These are phyloP conservation scores for Orthosia gracilis DNA, from an alignment of 2,888 invertebrate species.

Conservation along the genomic window DNA sequence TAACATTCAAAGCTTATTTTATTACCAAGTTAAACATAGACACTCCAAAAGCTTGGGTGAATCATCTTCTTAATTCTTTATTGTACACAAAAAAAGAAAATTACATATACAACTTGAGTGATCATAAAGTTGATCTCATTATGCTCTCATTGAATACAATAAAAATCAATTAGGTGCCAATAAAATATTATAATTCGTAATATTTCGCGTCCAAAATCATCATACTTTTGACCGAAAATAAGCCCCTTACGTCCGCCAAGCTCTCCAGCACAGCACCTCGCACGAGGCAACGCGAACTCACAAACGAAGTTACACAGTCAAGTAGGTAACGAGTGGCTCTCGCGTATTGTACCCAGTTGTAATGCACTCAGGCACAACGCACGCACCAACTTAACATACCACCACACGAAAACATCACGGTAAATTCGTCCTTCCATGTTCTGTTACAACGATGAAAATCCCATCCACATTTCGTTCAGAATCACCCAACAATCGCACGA, in stretches of 20 bases:
- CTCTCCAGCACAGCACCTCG: constrained; percentile 67
- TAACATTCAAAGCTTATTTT: background rate
- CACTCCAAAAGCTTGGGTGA: too few relatives aligned
- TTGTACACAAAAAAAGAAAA: too few relatives aligned
- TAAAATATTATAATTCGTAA: background rate
- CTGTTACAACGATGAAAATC: constrained; percentile 42
- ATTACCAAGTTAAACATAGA: background rate
- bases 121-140: too few relatives aligned
- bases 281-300: constrained; percentile 77
- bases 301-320: constrained; percentile 91
- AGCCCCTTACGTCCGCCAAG: constrained; percentile 46
- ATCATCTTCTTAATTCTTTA: too few relatives aligned
- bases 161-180: background rate
- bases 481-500: constrained; percentile 55
- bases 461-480: constrained; percentile 22
- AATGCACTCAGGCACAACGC: constrained; percentile 72
- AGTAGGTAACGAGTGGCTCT: constrained; percentile 90
- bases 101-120: too few relatives aligned
- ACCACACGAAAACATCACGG: constrained; percentile 38
- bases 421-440: constrained; percentile 35
- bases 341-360: constrained; percentile 80
- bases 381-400: constrained; percentile 62
- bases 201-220: background rate
- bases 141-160: background rate
- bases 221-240: constrained; percentile 4